Evolutionary conservation across 2,797 vertebrate species (phyloP).

Genomic region (Poecile montanus): DNA sequence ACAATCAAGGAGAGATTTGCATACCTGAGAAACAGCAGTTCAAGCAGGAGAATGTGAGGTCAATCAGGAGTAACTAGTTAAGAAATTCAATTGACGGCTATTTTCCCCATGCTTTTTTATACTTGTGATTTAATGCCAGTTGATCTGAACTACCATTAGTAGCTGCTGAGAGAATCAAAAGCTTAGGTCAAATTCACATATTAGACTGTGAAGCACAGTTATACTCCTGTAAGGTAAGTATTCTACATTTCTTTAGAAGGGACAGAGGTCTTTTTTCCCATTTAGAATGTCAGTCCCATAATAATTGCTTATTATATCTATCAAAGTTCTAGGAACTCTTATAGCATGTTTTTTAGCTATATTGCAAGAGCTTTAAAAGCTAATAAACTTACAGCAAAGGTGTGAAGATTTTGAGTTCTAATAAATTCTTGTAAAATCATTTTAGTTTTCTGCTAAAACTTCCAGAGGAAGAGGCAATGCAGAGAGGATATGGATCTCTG

Average conservation of each 20-base stretch:
- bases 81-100: slow-evolving; percentile 72
- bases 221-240: slow-evolving; percentile 64
- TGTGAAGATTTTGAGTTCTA: slow-evolving; percentile 22
- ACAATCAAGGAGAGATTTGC: slow-evolving; percentile 69
- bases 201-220: slow-evolving; percentile 65
- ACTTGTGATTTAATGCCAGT: slow-evolving; percentile 71
- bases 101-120: slow-evolving; percentile 70
- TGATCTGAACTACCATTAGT: slow-evolving; percentile 73
- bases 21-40: slow-evolving; percentile 73
- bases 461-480: slow-evolving; percentile 4
- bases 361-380: slow-evolving; percentile 36
- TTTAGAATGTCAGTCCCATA: slow-evolving; percentile 60
- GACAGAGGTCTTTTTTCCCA: slow-evolving; percentile 48
- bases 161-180: slow-evolving; percentile 72
- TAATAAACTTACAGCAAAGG: slow-evolving; percentile 38
- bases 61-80: slow-evolving; percentile 76
- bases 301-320: slow-evolving; percentile 67
- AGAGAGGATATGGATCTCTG: slow-evolving; percentile 18
- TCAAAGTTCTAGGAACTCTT: slow-evolving; percentile 52
- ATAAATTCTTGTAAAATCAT: slow-evolving; percentile 30
- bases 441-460: slow-evolving; percentile 46
- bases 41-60: slow-evolving; percentile 73
- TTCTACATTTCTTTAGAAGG: slow-evolving; percentile 68
- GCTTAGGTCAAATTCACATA: slow-evolving; percentile 66
- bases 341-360: slow-evolving; percentile 35